Evolutionary conservation across 37 sponge, comb jelly and placozoan genomes (phyloP).

Genomic region (Corticium candelabrum): DNA sequence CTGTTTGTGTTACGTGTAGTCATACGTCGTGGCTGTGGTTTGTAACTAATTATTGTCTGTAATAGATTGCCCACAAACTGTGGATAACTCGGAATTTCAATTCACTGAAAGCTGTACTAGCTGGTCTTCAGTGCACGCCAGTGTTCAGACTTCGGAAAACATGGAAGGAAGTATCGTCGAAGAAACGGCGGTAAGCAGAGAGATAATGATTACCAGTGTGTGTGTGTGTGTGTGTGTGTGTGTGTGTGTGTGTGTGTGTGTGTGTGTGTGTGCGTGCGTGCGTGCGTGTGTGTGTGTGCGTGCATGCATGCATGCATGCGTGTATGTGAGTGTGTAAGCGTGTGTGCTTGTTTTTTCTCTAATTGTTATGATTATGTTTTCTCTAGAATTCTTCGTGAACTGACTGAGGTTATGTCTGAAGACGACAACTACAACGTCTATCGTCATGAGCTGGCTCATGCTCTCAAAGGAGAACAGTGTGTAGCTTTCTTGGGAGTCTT

Average conservation of each 20-base stretch:
- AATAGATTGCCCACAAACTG: background rate
- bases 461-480: background rate
- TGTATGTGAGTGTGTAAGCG: too few species aligned
- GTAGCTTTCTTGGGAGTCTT: slow-evolving; percentile 3
- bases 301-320: background rate
- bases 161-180: slow-evolving; percentile 9
- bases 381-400: background rate
- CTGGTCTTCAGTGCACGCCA: slow-evolving; percentile 14
- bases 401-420: slow-evolving; percentile 1
- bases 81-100: background rate
- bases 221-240: background rate
- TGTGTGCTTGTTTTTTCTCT: background rate
- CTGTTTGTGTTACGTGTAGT: too few species aligned
- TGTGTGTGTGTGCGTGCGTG: background rate
- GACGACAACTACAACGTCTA: background rate
- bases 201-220: background rate
- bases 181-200: background rate
- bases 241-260: background rate
- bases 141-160: background rate
- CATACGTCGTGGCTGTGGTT: too few species aligned
- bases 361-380: background rate
- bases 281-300: background rate
- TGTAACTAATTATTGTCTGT: background rate
- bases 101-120: slow-evolving; percentile 10
- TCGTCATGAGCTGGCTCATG: background rate